phyloP scores from a whole-genome alignment of 2,113 vertebrate species.

The Xenotilapia caudafasciata region DNA sequence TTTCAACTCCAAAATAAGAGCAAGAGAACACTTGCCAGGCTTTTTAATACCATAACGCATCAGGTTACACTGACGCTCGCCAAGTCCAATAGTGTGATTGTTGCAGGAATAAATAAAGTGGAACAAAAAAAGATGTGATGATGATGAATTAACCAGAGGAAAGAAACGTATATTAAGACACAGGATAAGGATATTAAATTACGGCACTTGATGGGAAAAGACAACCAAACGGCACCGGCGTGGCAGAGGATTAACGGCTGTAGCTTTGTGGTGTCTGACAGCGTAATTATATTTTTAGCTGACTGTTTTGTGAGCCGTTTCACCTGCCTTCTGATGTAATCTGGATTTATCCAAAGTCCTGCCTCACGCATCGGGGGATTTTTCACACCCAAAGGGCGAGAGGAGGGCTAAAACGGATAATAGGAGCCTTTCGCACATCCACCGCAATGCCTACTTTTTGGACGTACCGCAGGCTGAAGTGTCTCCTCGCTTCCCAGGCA shows the following conservation, averaged over 20 bases:
- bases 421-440: not conserved
- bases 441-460: not conserved
- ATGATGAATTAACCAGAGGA: constrained; percentile 47
- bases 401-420: not conserved
- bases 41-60: constrained; percentile 7
- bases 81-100: constrained; percentile 48
- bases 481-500: constrained; percentile 42
- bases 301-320: constrained; percentile 21
- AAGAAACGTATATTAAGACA: not conserved
- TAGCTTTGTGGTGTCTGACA: constrained; percentile 27
- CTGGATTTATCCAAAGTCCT: constrained; percentile 49
- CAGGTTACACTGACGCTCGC: constrained; percentile 21
- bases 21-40: not conserved
- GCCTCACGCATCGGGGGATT: not conserved
- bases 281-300: constrained; percentile 38
- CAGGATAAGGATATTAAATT: constrained; percentile 24
- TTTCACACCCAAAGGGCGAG: not conserved
- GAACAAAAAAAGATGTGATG: constrained; percentile 12
- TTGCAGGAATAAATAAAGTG: constrained; percentile 12
- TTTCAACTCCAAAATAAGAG: constrained; percentile 26
- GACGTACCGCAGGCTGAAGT: not conserved
- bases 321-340: constrained; percentile 55
- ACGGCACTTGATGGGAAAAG: not conserved
- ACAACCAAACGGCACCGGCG: not conserved
- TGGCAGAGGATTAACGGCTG: constrained; percentile 30